phyloP scores from a whole-genome alignment of 2,113 vertebrate genomes.

The Pollimyrus isidori region DNA sequence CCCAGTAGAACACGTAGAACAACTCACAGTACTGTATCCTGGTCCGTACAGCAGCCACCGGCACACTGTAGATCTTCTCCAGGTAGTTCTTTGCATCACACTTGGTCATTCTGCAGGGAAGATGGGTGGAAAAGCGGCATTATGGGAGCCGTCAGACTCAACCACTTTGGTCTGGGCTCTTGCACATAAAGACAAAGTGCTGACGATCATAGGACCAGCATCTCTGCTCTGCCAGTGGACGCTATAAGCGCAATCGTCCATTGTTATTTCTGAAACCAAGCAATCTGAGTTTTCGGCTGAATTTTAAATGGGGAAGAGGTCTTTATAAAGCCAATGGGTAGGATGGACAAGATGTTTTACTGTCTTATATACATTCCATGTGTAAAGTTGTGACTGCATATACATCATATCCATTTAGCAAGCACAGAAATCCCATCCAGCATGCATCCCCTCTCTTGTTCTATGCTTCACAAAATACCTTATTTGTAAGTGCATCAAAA shows the following conservation, averaged over 20 bases:
- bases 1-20: background rate
- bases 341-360: background rate
- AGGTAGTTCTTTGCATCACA: conserved; percentile 84
- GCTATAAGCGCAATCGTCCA: background rate
- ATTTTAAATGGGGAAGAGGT: background rate
- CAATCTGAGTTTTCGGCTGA: background rate
- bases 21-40: conserved; percentile 79
- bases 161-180: background rate
- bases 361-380: background rate
- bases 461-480: background rate
- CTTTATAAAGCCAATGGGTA: background rate
- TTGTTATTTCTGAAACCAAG: background rate
- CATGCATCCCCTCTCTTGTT: background rate
- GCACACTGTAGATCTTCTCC: conserved; percentile 80
- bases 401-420: background rate
- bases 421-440: background rate
- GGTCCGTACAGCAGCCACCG: conserved; percentile 77
- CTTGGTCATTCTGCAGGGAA: conserved; percentile 82
- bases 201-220: background rate
- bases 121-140: conserved; percentile 3
- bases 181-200: background rate
- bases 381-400: background rate
- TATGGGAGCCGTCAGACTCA: background rate
- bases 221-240: background rate
- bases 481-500: background rate